Conservation (phyloP, 2,113 vertebrate species). For the Promerops cafer region DNA sequence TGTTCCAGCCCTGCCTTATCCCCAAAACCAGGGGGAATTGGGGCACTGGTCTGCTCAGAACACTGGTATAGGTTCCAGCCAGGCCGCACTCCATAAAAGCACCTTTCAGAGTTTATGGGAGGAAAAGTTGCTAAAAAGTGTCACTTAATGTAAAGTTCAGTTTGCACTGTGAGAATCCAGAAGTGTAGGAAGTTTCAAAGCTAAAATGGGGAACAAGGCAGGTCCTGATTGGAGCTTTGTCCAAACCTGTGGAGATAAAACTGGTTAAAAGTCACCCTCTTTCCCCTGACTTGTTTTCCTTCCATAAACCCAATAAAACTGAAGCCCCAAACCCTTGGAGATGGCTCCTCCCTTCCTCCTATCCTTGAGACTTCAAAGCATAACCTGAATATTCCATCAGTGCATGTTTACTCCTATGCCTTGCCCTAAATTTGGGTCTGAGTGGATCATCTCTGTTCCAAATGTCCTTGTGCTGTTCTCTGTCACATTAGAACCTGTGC, state of each 20-base stretch:
- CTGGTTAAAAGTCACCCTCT: not conserved
- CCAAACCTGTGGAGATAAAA: not conserved
- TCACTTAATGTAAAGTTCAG: not conserved
- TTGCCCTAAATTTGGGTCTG: not conserved
- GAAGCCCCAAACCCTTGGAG: not conserved
- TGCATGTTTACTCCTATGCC: not conserved
- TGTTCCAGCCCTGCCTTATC: not conserved
- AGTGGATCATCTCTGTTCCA: not conserved
- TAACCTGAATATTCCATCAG: not conserved
- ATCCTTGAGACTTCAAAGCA: not conserved
- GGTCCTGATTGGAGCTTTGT: not conserved
- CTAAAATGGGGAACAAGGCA: not conserved
- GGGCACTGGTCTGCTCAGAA: not conserved
- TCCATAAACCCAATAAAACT: not conserved
- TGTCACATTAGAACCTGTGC: fast-evolving
- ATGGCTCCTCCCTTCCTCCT: not conserved
- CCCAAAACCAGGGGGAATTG: fast-evolving
- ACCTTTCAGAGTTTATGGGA: not conserved
- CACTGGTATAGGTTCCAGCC: fast-evolving
- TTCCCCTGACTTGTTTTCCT: not conserved
- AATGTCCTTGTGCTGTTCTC: not conserved
- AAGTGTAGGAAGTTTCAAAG: not conserved
- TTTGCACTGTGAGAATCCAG: not conserved
- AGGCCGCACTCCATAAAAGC: not conserved
- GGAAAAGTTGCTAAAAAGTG: not conserved